Base-by-base conservation (phyloP, 2,888 invertebrate species). In the Leptinotarsa tumamoca region DNA sequence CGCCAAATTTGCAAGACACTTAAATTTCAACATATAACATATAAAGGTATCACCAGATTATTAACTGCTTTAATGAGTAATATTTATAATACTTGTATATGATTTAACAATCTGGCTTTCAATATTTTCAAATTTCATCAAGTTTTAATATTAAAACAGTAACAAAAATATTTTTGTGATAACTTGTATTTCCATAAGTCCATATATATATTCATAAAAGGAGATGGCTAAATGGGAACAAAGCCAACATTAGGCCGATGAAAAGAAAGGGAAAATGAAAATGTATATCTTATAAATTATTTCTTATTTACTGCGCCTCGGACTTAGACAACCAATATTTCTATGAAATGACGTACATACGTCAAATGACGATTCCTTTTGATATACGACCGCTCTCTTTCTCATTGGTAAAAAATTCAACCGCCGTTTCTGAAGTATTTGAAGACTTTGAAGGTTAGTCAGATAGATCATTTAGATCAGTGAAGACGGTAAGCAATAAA, bases 391-490 rank as follows among this genome's bases (percentile, higher is more conserved):
- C 72, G 50, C 71, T 73, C 74, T 75, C 70, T 68, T 75, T 72
- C 58, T 72, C 70, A 75, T 75, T 75, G 72, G 75, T 75, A 75
- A 75, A 75, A 75, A 74, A 71, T 72, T 72, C 58, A 77, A 72
- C 77, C 72, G 74, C 75, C 72, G 71, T 70, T 77, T 77, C 70
- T 63, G 63, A 43, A n/a, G 63, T 63, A 63, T 63, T 63, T 63
- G 33, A 33, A 63, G 58, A 58, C 23, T 74, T 77, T 74, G 72
- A 63, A 77, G 77, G 77, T 77, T 77, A 77, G 43, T 43, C 43
- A 43, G 43, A 4, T 4, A 27, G 27, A 10, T 43, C 43, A 43
- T 43, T 43, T 43, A 43, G 43, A 43, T 43, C 43, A 43, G 43
- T 43, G 43, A 10, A 43, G 10, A 43, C 10, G 7, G 43, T 43